These are phyloP conservation scores for Tricholaema leucomelas DNA, from an alignment of 2,113 vertebrate species.

Conservation along the genomic window DNA sequence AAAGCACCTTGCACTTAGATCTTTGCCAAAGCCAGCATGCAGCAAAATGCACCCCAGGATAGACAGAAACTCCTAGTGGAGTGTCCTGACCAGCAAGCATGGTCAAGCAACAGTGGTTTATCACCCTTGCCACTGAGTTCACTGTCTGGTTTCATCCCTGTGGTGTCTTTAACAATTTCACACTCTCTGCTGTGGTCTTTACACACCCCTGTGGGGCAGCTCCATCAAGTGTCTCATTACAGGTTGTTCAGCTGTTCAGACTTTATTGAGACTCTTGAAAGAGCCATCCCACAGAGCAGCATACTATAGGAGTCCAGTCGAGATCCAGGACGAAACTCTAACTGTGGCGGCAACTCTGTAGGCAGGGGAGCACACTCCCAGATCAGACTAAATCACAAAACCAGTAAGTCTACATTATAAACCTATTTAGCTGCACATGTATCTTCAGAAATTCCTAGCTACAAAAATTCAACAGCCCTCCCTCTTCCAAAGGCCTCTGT, in stretches of 20 bases:
- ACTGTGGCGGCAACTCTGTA: neutral
- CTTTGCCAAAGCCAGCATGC: neutral
- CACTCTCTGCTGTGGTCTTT: constrained; percentile 46
- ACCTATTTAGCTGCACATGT: neutral
- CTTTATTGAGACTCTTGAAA: constrained; percentile 32
- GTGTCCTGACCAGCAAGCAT: neutral
- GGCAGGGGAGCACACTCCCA: neutral
- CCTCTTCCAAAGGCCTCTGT: neutral
- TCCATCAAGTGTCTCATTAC: constrained; percentile 25
- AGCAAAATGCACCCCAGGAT: neutral
- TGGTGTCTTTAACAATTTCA: constrained; percentile 37
- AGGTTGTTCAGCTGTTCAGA: constrained; percentile 16
- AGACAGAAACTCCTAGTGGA: neutral
- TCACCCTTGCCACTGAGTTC: neutral
- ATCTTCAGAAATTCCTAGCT: constrained; percentile 5
- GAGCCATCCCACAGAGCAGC: neutral
- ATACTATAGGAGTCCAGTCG: neutral
- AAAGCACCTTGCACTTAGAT: neutral
- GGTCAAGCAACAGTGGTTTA: constrained; percentile 12
- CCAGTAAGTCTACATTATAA: constrained; percentile 12
- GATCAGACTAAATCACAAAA: neutral
- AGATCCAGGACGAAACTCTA: neutral
- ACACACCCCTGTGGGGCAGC: constrained; percentile 36
- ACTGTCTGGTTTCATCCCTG: constrained; percentile 39
- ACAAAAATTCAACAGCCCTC: neutral